A percentile compares a stretch with the other conserved stretches of the same genome.
phyloP scores from a whole-genome alignment of 1,140 invertebrate genomes.

The Drosophila arizonae region DNA sequence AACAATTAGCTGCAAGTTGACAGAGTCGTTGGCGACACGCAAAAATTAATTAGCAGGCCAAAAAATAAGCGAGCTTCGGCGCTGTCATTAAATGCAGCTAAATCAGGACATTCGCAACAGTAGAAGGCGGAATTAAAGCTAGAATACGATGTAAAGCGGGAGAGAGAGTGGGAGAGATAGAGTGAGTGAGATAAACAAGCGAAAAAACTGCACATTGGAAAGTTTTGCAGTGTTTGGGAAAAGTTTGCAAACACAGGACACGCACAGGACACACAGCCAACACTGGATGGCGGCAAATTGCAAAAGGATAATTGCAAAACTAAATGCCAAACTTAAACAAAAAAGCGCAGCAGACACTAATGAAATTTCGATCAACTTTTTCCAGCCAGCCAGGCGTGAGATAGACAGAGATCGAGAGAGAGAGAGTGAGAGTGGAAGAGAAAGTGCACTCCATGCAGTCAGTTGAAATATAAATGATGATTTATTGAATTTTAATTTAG shows the following conservation, averaged over 20 bases:
- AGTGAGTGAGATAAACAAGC: conserved; percentile 44
- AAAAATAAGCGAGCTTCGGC: conserved; percentile 8
- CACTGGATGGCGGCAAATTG: conserved; percentile 41
- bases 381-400: conserved; percentile 28
- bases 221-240: conserved; percentile 42
- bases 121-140: conserved; percentile 50
- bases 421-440: neutral
- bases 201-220: conserved; percentile 66
- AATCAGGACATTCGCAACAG: conserved; percentile 13
- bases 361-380: conserved; percentile 79
- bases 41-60: conserved; percentile 71
- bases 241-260: neutral
- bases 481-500: conserved; percentile 81
- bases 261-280: conserved; percentile 2
- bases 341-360: conserved; percentile 69
- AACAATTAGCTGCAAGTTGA: conserved; percentile 74
- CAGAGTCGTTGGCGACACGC: conserved; percentile 70
- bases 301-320: conserved; percentile 69
- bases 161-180: conserved; percentile 21
- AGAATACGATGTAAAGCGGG: conserved; percentile 51
- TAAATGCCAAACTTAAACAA: conserved; percentile 77
- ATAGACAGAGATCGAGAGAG: neutral
- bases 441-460: conserved; percentile 49
- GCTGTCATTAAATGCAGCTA: conserved; percentile 43
- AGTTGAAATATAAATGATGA: conserved; percentile 71